Conservation (phyloP, 2,888 invertebrate species). For the Alentia gelatinosa region DNA sequence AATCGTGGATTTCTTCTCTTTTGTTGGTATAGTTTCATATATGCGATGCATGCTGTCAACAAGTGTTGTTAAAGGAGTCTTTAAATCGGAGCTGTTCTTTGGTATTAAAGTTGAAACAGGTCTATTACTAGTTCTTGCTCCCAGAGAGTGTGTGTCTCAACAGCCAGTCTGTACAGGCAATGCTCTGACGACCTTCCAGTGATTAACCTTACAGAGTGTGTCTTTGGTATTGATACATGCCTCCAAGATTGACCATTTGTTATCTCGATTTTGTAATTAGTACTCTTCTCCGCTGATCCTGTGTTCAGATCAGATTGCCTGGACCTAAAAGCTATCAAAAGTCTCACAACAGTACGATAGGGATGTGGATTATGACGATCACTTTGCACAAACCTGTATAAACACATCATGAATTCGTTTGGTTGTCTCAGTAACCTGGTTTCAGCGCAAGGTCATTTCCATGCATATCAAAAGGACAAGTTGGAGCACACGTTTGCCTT, state of each 20-base stretch:
- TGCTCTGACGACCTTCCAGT: background rate
- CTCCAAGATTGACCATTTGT: background rate
- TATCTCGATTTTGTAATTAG: background rate
- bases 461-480: constrained; percentile 15
- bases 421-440: background rate
- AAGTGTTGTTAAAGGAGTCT: background rate
- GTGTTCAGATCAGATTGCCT: background rate
- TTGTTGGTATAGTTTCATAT: constrained; percentile 4
- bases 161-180: constrained; percentile 19
- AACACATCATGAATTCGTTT: constrained; percentile 1
- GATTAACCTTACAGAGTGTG: background rate
- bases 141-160: background rate
- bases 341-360: background rate
- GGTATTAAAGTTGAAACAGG: background rate
- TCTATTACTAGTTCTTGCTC: background rate
- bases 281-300: background rate
- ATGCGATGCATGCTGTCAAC: background rate
- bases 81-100: constrained; percentile 10
- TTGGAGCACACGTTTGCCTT: constrained; percentile 17
- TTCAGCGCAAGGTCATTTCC: background rate
- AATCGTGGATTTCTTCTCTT: background rate
- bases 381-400: constrained; percentile 24
- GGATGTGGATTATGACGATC: background rate
- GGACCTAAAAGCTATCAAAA: background rate
- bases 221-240: background rate